Base-by-base conservation (phyloP, 2,888 invertebrate species). In the Drosophila lacicola region DNA sequence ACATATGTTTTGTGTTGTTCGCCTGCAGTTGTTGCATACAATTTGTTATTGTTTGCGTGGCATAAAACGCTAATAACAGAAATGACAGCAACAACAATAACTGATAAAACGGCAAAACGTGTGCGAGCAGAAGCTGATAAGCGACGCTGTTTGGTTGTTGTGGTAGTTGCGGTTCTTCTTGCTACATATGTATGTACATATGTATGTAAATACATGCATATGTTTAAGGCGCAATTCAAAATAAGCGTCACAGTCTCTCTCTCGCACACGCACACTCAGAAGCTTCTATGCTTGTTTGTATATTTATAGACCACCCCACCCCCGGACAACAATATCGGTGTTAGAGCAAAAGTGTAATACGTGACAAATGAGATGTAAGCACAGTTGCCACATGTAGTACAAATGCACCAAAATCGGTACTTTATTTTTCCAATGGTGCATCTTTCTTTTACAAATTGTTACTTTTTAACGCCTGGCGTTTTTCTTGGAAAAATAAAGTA, bases 321-420 rank as follows among this genome's bases (percentile, higher is more conserved):
- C 25, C 42, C 54, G 34, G 36, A 58, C 14, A 54, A 41, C 37
- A 53, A 57, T 25, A 51, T 53, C 60, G 74, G 46, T 57, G 55
- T 47, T 49, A 51, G 39, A 58, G 25, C 36, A 45, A 47, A 55
- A 63, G 14, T 77, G 75, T 72, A 46, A 54, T 78, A 78, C 74
- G 79, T 76, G 79, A 74, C 79, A 60, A 78, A 10, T n/a, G 25
- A 62, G 60, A 57, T 70, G 74, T 78, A 74, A 57, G 53, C 53
- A 33, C 41, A 41, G 53, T 41, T 41, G 39, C 41, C 39, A 53
- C 53, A 41, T 41, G 29, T 17, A 11, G 41, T 29, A n/a, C 19
- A 33, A 13, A 53, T 41, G 39, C 33, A 53, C 13, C 53, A 53
- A 33, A 5, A 29, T 4, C 13, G 29, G 41, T 17, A 53, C 41